Evolutionary conservation across 2,113 vertebrate species (phyloP), one percentile per base, ranked within the genome.

Genomic region (Crotalus viridis): DNA sequence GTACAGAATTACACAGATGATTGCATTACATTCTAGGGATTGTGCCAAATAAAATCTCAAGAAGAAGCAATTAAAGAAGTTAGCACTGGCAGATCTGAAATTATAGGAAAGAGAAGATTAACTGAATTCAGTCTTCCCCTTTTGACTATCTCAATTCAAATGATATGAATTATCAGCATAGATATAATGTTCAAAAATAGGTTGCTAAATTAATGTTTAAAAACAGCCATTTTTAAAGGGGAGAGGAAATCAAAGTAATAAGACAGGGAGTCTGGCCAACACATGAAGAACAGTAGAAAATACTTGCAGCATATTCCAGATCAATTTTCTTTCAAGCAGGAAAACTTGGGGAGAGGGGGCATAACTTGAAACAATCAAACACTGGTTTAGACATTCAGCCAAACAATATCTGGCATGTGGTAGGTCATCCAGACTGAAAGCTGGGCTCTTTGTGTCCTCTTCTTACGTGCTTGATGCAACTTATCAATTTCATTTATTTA

Each of bases 1-100:
- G 46, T 69, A 28, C 8, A 28, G 48, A 54, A 43, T 74, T 21
- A n/a, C 3, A 13, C 28, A 51, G 26, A 4, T 7, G 26, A 10
- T 64, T 52, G 85, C 87, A 3, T 86, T 95, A 93, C 57, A 94
- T 94, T 87, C 95, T 64, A 94, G 95, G 96, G 96, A 94, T 48
- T 33, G 0, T 26, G 90, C 95, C 96, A 96, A 94, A 69, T 56
- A 21, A 3, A 93, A 95, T 94, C 93, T 93, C 90, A 89, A 92
- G 69, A 90, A 87, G n/a, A 5, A 52, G 86, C 86, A 88, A 88
- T 92, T 88, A 74, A 92, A 88, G 59, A 61, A 88, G 43, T 92
- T 88, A 92, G 86, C 57, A 88, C 13, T 21, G 59, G 91, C 91
- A 74, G 21, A 52, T 69, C 86, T 87, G 48, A 55, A 88, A 69